Percentiles rank a stretch among this genome's conserved stretches.
These are phyloP conservation scores for Zhuqinia jingwanae DNA, from an alignment of 2,888 invertebrate genomes.

Conservation along the genomic window DNA sequence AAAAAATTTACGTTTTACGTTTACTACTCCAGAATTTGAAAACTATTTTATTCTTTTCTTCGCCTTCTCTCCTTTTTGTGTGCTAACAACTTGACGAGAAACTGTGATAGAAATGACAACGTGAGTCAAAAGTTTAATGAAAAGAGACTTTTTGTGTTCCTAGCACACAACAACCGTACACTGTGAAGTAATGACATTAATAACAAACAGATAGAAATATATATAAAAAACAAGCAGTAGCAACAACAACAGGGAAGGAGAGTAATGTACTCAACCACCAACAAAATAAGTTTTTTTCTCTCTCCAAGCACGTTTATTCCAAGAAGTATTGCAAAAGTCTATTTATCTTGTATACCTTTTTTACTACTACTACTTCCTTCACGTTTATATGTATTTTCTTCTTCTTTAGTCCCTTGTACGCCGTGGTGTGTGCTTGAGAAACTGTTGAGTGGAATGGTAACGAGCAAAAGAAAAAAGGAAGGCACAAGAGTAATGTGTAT, in stretches of 20 bases:
- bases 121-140: conserved; percentile 32
- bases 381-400: neutral
- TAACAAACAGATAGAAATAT: neutral
- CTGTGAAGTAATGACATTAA: neutral
- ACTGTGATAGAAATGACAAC: conserved; percentile 37
- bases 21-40: neutral
- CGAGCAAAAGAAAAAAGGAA: neutral
- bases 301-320: conserved; percentile 21
- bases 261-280: conserved; percentile 23
- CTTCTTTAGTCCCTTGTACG: neutral
- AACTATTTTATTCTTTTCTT: no score
- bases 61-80: conserved; percentile 17
- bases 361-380: no score
- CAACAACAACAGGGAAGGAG: neutral
- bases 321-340: neutral
- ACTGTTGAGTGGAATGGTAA: conserved; percentile 56
- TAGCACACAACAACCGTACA: no score
- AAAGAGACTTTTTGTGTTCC: neutral
- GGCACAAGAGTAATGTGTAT: conserved; percentile 29
- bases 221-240: neutral
- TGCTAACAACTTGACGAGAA: neutral
- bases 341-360: no score
- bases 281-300: neutral
- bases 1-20: conserved; percentile 32
- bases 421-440: neutral